Conservation (phyloP, 2,888 invertebrate genomes). For the Bhutanitis thaidina region DNA sequence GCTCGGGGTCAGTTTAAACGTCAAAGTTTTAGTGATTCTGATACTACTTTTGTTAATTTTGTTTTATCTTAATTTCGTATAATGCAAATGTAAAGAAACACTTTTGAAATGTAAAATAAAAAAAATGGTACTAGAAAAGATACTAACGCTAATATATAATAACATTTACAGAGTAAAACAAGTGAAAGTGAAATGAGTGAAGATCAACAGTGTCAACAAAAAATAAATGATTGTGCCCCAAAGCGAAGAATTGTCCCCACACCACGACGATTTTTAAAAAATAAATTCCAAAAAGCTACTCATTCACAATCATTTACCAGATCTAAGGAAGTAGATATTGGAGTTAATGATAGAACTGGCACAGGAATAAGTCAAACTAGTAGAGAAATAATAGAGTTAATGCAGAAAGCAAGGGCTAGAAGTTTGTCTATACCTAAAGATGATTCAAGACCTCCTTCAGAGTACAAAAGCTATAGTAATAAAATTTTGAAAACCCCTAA, state of each 20-base stretch:
- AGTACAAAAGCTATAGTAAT: constrained; percentile 47
- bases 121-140: constrained; percentile 12
- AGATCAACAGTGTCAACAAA: constrained; percentile 58
- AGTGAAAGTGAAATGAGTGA: constrained; percentile 81
- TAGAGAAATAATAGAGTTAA: constrained; percentile 68
- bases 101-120: constrained; percentile 32
- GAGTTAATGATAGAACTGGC: constrained; percentile 55
- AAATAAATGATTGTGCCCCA: constrained; percentile 36
- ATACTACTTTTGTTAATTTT: constrained; percentile 65
- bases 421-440: constrained; percentile 76
- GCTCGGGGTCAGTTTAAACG: constrained; percentile 73
- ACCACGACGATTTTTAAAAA: constrained; percentile 65
- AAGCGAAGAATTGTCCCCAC: constrained; percentile 65
- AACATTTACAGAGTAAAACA: constrained; percentile 76
- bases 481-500: constrained; percentile 79
- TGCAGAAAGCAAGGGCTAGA: constrained; percentile 72
- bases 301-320: constrained; percentile 80
- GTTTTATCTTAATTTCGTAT: constrained; percentile 52
- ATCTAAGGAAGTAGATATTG: constrained; percentile 44
- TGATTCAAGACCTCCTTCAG: constrained; percentile 57
- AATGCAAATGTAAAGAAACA: constrained; percentile 30
- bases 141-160: constrained; percentile 55
- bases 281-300: constrained; percentile 66
- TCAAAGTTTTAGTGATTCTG: constrained; percentile 59
- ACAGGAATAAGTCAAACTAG: constrained; percentile 71